These are phyloP conservation scores for Drosophila ogumai DNA, from an alignment of 1,140 invertebrate genomes.

Conservation along the genomic window DNA sequence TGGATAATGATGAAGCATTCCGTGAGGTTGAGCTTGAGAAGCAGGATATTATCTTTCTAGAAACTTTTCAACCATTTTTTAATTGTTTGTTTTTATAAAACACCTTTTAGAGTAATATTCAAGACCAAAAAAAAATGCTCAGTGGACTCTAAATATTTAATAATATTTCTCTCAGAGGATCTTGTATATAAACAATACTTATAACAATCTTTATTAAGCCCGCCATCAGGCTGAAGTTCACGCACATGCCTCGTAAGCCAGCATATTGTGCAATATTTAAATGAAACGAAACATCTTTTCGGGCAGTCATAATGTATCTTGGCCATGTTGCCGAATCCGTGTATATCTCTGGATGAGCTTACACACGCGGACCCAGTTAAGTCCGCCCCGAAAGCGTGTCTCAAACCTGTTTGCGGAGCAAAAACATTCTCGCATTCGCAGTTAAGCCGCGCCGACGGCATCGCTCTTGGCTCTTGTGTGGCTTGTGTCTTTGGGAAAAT, in stretches of 20 bases:
- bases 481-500: slow-evolving; percentile 20
- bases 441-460: slow-evolving; percentile 36
- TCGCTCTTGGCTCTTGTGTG: slow-evolving; percentile 27
- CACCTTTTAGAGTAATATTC: background rate
- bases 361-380: slow-evolving; percentile 39
- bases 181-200: background rate
- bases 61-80: background rate
- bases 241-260: slow-evolving; percentile 29
- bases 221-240: background rate
- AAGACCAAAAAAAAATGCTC: background rate
- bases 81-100: background rate
- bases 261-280: slow-evolving; percentile 51
- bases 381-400: slow-evolving; percentile 31
- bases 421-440: slow-evolving; percentile 40
- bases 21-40: no score
- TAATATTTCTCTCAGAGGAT: background rate
- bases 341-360: slow-evolving; percentile 35
- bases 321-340: slow-evolving; percentile 3
- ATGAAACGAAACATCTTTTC: slow-evolving; percentile 36
- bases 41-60: no score
- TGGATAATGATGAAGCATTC: no score
- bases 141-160: background rate
- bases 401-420: slow-evolving; percentile 36
- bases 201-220: slow-evolving; percentile 6
- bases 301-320: slow-evolving; percentile 33